A percentile compares a stretch with the other conserved stretches of the same genome.
phyloP scores from a whole-genome alignment of 2,113 vertebrate genomes.

The Rhinolophus ferrumequinum region DNA sequence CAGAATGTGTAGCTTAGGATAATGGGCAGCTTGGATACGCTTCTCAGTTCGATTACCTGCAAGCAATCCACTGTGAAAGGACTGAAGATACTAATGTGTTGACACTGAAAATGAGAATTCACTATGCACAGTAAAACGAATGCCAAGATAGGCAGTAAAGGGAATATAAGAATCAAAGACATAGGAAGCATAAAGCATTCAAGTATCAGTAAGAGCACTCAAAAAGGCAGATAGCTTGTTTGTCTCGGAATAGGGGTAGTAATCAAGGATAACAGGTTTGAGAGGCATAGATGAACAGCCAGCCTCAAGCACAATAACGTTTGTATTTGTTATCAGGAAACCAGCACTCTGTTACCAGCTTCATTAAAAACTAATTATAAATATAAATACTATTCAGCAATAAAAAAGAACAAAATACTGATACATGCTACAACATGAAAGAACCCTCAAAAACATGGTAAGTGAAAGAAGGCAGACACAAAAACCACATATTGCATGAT shows the following conservation, averaged over 20 bases:
- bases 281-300: background rate
- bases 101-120: conserved; percentile 4
- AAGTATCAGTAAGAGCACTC: background rate
- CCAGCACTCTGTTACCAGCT: background rate
- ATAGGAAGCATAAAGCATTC: background rate
- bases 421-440: conserved; percentile 5
- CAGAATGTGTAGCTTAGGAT: background rate
- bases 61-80: conserved; percentile 28
- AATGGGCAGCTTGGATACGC: background rate
- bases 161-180: background rate
- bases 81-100: background rate
- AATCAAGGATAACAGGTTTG: background rate
- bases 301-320: background rate
- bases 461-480: background rate
- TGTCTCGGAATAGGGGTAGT: background rate
- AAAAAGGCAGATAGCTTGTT: background rate
- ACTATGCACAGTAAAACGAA: conserved; percentile 15
- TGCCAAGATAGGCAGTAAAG: background rate
- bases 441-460: background rate
- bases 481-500: background rate
- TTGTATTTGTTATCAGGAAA: background rate
- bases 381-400: conserved; percentile 2
- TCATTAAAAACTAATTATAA: conserved; percentile 27
- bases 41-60: conserved; percentile 25
- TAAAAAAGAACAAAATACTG: conserved; percentile 31